Conservation (phyloP, 2,113 vertebrate genomes). For the Sakesphorus luctuosus region DNA sequence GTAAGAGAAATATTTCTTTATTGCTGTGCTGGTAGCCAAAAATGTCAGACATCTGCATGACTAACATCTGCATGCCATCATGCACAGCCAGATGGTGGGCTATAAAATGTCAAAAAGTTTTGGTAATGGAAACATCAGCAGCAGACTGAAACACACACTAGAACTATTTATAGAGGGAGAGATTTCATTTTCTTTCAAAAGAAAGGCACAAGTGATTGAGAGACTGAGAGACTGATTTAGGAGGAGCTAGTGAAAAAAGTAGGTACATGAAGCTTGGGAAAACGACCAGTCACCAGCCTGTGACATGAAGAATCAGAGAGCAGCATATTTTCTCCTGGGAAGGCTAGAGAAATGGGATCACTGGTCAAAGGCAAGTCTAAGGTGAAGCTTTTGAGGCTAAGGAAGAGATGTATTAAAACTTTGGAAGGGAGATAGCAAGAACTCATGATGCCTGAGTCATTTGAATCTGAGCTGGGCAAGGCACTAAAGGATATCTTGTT, state of each 20-base stretch:
- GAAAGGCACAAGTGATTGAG: constrained; percentile 2
- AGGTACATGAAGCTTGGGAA: background rate
- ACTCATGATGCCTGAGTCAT: background rate
- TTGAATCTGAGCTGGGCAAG: background rate
- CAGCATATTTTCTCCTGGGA: background rate
- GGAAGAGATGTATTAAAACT: background rate
- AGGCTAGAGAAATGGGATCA: background rate
- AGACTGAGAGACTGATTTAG: constrained; percentile 14
- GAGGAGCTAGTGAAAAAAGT: background rate
- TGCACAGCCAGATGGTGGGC: constrained; percentile 25
- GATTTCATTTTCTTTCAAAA: constrained; percentile 12
- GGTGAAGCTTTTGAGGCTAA: background rate
- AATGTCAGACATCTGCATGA: constrained; percentile 35
- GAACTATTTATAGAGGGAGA: constrained; percentile 24
- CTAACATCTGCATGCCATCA: constrained; percentile 61
- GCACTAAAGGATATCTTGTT: background rate
- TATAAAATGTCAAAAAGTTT: constrained; percentile 49
- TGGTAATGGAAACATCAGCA: constrained; percentile 58
- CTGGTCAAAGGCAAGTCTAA: background rate
- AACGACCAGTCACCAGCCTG: background rate
- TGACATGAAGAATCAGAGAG: background rate
- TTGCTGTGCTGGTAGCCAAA: constrained; percentile 35
- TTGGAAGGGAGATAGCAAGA: background rate
- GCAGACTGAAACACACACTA: constrained; percentile 5
- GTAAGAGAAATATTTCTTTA: constrained; percentile 24